Base-by-base conservation (phyloP, 2,797 vertebrate genomes). In the Enteromius mattozi region DNA sequence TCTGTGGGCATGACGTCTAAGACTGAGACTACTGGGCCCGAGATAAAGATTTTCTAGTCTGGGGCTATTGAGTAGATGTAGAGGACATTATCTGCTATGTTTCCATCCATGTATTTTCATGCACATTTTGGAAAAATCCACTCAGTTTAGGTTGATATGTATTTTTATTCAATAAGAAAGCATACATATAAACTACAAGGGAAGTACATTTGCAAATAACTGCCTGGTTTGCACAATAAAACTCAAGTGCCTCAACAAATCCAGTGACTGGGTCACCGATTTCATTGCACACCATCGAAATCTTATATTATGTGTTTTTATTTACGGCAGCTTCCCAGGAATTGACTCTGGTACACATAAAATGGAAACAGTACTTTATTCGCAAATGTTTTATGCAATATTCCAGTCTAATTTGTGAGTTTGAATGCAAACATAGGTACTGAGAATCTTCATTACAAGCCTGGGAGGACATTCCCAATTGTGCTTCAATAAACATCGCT, bases 81-180 rank as follows among this genome's bases (percentile, higher is more conserved):
- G 72, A 61, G 42, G 70, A 82, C 49, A 40, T 78, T 61, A 70
- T 40, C 80, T 71, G 69, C 63, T 82, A 51, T 30, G 83, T 56
- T 76, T 76, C 19, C 33, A 35, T 9, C 49, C 19, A 14, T 21
- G 7, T n/a, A 37, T 54, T 56, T 51, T 13, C 33, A 54, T 75
- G 47, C 19, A 75, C 37, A 40, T 27, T 24, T 40, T 21, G n/a
- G 54, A 40, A 42, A 37, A 7, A 45, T 68, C 17, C 5, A 2
- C n/a, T 49, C 7, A 49, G 47, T 47, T 30, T 4, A 30, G n/a
- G 24, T 45, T 7, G 3, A 45, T 27, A 72, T 4, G 9, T 49
- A 1, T 33, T 68, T 12, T 68, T 68, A 37, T 68, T 68, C 35
- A 37, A 1, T 37, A 68, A 40, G 33, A 42, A 65, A 17, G 3